Evolutionary conservation across 1,140 invertebrate genomes (phyloP).

Genomic region (Delia radicum): DNA sequence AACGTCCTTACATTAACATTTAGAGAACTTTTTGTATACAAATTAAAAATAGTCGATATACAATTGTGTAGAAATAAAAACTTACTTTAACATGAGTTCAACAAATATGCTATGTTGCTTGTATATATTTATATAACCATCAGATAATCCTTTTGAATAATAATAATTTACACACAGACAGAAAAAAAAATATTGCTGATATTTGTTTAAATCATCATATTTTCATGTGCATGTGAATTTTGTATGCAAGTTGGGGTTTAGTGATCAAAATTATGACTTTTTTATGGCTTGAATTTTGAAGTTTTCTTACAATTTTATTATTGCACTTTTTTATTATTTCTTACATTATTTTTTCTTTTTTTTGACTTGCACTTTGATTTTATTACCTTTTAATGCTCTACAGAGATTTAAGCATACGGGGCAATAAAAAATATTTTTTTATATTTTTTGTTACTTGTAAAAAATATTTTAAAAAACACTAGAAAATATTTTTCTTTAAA

Average conservation of each 20-base stretch:
- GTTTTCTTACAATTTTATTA: not conserved
- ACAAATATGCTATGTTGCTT: no score
- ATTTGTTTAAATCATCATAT: not conserved
- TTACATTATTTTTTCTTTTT: not conserved
- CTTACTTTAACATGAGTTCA: constrained; percentile 17
- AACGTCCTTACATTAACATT: not conserved
- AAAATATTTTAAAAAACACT: not conserved
- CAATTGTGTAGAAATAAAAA: not conserved
- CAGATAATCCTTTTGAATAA: constrained; percentile 12
- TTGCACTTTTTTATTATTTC: not conserved
- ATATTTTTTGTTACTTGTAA: not conserved
- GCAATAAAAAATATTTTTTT: not conserved
- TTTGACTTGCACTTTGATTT: not conserved
- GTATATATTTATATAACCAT: constrained; percentile 7
- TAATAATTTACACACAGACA: not conserved
- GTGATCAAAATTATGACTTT: not conserved
- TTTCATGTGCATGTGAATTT: not conserved
- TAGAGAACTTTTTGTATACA: not conserved
- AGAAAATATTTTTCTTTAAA: not conserved
- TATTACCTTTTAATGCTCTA: not conserved
- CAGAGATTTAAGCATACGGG: not conserved
- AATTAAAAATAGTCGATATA: not conserved
- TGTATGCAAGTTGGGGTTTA: not conserved
- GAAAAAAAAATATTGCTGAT: no score
- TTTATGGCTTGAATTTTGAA: not conserved